phyloP scores from a whole-genome alignment of 1,140 invertebrate species.

The Polypedilum pembai region DNA sequence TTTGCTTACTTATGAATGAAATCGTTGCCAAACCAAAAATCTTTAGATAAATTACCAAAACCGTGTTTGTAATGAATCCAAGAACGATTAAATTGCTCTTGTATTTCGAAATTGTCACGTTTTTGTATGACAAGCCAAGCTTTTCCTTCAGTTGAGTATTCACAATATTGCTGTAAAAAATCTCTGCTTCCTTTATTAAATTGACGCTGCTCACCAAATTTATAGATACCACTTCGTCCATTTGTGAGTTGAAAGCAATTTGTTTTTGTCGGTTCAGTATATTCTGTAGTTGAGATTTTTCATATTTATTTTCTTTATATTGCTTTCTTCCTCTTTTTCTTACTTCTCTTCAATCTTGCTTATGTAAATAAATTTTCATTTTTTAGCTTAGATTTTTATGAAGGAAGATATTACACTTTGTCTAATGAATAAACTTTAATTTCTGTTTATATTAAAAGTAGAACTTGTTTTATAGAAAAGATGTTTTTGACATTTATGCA shows the following conservation, averaged over 20 bases:
- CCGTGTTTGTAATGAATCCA: slow-evolving; percentile 56
- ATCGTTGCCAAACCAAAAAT: slow-evolving; percentile 61
- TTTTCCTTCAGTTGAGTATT: slow-evolving; percentile 36
- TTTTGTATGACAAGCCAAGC: slow-evolving; percentile 46
- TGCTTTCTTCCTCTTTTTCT: no score
- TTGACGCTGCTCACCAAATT: neutral
- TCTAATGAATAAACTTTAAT: no score
- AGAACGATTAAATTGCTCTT: slow-evolving; percentile 49
- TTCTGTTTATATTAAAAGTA: no score
- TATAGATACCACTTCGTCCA: neutral
- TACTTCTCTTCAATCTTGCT: no score
- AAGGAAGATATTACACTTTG: no score
- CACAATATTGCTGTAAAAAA: slow-evolving; percentile 36
- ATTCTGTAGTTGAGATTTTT: neutral
- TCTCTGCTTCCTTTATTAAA: neutral
- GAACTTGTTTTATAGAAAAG: no score
- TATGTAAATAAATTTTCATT: no score
- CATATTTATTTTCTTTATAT: neutral
- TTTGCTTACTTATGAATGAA: slow-evolving; percentile 44
- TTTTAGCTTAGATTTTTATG: no score
- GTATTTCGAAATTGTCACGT: slow-evolving; percentile 33
- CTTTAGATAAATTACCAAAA: slow-evolving; percentile 49
- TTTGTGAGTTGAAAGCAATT: slow-evolving; percentile 26
- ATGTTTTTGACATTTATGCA: no score
- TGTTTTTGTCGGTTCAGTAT: slow-evolving; percentile 7